Conservation (phyloP, 2,113 vertebrate genomes). For the Serilophus lunatus region DNA sequence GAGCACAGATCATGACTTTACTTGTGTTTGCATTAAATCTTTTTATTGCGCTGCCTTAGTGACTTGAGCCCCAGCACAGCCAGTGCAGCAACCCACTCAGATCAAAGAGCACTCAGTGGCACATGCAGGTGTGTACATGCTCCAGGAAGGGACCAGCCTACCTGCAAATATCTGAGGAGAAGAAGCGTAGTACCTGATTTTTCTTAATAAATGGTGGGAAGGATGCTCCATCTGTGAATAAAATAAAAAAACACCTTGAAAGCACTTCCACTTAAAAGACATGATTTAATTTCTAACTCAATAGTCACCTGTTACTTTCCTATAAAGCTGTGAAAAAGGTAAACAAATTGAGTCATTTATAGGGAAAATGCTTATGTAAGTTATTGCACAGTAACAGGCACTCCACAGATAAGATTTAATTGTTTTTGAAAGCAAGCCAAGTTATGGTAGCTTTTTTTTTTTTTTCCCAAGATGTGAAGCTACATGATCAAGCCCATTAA, state of each 20-base stretch:
- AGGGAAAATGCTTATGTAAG: background rate
- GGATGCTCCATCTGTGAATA: conserved; percentile 83
- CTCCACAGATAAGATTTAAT: background rate
- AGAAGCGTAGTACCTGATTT: conserved; percentile 78
- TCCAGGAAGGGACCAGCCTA: conserved; percentile 36
- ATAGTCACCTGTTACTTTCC: background rate
- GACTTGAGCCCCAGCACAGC: background rate
- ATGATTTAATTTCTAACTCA: background rate
- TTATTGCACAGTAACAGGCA: background rate
- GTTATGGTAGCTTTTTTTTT: background rate
- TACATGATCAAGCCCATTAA: background rate
- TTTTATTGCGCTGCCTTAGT: background rate
- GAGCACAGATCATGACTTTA: accelerated
- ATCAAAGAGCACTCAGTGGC: accelerated
- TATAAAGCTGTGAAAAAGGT: background rate
- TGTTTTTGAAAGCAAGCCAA: background rate
- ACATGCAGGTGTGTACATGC: accelerated
- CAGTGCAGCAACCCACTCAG: background rate
- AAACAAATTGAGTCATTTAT: background rate
- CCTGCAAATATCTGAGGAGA: conserved; percentile 96
- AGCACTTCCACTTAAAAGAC: background rate
- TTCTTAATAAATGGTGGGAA: conserved; percentile 88
- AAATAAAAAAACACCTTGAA: background rate
- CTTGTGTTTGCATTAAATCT: background rate
- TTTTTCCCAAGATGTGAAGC: background rate